A percentile compares a stretch with the other conserved stretches of the same genome.
phyloP scores from a whole-genome alignment of 2,113 vertebrate genomes.

The Bos taurus region ARS-UCD2.0 NC_037339.1:59061001-59061500 shows the following conservation, averaged over 20 bases:
- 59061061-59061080: not conserved
- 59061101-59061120: not conserved
- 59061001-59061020: not conserved
- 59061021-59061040: not conserved
- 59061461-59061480: not conserved
- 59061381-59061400: not conserved
- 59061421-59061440: too few species aligned
- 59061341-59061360: not conserved
- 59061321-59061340: not conserved
- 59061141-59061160: not conserved
- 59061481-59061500: not conserved
- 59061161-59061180: not conserved
- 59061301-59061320: not conserved
- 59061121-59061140: not conserved
- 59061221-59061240: not conserved
- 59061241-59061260: not conserved
- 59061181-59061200: not conserved
- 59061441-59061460: not conserved
- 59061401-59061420: not conserved
- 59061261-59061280: not conserved
- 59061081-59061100: not conserved
- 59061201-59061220: not conserved
- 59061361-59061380: not conserved
- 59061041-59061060: not conserved
- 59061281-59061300: not conserved